Base-by-base conservation (phyloP, 2,797 vertebrate genomes). In the Sebastes reedi region DNA sequence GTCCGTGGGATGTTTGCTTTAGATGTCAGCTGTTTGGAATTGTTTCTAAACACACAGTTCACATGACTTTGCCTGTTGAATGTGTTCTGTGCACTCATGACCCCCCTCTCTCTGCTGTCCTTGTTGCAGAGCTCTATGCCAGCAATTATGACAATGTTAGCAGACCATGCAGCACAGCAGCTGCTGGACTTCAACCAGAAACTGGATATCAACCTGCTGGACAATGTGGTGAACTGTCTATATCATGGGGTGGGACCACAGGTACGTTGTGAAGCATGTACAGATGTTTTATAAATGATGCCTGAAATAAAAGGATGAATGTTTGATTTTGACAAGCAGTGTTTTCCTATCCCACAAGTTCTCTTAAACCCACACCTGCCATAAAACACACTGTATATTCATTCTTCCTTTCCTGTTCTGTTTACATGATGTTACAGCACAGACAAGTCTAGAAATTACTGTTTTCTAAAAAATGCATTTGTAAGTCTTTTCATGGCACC, bases 141-240 rank as follows among this genome's bases (percentile, higher is more conserved):
- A 99, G 98, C 99, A 99, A 97, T 99, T 98, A 99, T 99, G 99
- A 99, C 99, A 97, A 99, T 99, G 98, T 98, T 99, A 97, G 98
- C 98, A 93, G 98, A 99, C 97, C 98, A 99, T 96, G 98, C 99
- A 99, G 99, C 99, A 94, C 97, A 99, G 92, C 99, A 99, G 98
- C 98, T 99, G 98, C 98, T 99, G 95, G 99, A 99, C 97, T 99
- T 99, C 97, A 99, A 97, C 96, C 98, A 99, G 97, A 99, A 99
- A 97, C 95, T 99, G 97, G 99, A 99, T 96, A 99, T 99, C 96
- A 99, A 99, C 95, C 97, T 99, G 89, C 95, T 99, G 96, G 99
- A 99, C 95, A 99, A 98, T 88, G 98, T 99, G 90, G 98, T 99
- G 94, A 99, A 99, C 96, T 99, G 98, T 95, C 95, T 99, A 90